Percentiles rank a stretch among this genome's conserved stretches.
Evolutionary conservation across 2,888 invertebrate genomes (phyloP).

Genomic region (Seira musarum): DNA sequence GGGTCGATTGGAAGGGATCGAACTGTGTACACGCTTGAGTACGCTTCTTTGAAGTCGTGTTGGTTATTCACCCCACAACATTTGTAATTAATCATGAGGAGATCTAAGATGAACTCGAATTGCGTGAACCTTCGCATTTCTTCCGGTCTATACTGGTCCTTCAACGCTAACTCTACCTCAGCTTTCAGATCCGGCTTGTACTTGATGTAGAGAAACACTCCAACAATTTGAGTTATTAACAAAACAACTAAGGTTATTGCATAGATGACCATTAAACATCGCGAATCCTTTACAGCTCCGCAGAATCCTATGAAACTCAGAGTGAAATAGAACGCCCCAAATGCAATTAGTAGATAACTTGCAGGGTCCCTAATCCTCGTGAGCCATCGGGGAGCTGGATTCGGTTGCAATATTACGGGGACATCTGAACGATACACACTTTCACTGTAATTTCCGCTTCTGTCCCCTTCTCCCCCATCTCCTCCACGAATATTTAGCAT

Average conservation of each 20-base stretch:
- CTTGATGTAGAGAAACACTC: constrained; percentile 33
- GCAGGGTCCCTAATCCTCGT: constrained; percentile 45
- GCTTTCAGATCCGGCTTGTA: constrained; percentile 45
- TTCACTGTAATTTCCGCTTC: constrained; percentile 35
- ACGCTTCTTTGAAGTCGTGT: constrained; percentile 45
- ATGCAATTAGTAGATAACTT: constrained; percentile 38
- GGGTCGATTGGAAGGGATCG: constrained; percentile 43
- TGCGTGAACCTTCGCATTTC: constrained; percentile 38
- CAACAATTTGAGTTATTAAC: constrained; percentile 24
- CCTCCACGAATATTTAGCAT: constrained; percentile 26
- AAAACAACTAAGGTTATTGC: background rate
- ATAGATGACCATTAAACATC: constrained; percentile 33
- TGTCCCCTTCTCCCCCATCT: background rate
- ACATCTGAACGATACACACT: constrained; percentile 31
- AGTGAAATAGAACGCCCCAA: constrained; percentile 43
- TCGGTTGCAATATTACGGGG: constrained; percentile 30
- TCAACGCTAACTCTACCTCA: constrained; percentile 33
- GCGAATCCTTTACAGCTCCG: constrained; percentile 44
- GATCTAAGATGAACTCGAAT: constrained; percentile 50
- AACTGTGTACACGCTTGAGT: constrained; percentile 35
- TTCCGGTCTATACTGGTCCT: constrained; percentile 35
- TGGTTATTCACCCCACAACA: constrained; percentile 51
- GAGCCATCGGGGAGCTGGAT: constrained; percentile 37
- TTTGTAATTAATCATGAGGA: constrained; percentile 49
- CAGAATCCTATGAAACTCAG: constrained; percentile 44